A percentile compares a stretch with the other conserved stretches of the same genome.
These are phyloP conservation scores for Drosophila nikananu DNA, from an alignment of 1,140 invertebrate genomes.

Conservation along the genomic window DNA sequence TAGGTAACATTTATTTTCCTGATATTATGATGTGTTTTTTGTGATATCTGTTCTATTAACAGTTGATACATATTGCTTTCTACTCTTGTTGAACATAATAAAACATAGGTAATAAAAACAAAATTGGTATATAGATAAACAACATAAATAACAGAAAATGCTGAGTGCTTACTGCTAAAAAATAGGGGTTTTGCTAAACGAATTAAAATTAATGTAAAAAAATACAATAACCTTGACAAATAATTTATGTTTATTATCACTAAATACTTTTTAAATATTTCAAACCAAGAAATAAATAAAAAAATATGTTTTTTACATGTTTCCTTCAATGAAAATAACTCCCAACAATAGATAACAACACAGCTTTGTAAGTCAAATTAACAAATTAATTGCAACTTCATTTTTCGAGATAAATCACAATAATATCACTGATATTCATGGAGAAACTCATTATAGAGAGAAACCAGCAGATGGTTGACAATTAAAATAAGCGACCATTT, in stretches of 20 bases:
- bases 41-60: neutral
- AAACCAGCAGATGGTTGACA: constrained; percentile 32
- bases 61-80: neutral
- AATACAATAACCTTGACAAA: too few relatives aligned
- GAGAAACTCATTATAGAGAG: constrained; percentile 35
- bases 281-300: neutral
- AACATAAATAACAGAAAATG: too few relatives aligned
- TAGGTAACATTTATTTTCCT: neutral
- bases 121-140: neutral
- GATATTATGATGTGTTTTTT: constrained; percentile 32
- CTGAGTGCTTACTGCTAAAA: too few relatives aligned
- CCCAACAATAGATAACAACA: too few relatives aligned
- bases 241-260: too few relatives aligned
- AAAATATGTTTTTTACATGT: neutral
- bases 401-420: neutral
- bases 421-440: neutral
- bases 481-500: constrained; percentile 49
- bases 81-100: neutral
- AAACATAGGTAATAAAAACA: neutral
- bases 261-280: too few relatives aligned
- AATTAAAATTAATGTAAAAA: too few relatives aligned
- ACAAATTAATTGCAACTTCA: neutral
- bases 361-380: neutral
- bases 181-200: too few relatives aligned
- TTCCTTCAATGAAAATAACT: neutral